Evolutionary conservation across 2,113 vertebrate genomes (phyloP).

Genomic region (Melanostigma gelatinosum): DNA sequence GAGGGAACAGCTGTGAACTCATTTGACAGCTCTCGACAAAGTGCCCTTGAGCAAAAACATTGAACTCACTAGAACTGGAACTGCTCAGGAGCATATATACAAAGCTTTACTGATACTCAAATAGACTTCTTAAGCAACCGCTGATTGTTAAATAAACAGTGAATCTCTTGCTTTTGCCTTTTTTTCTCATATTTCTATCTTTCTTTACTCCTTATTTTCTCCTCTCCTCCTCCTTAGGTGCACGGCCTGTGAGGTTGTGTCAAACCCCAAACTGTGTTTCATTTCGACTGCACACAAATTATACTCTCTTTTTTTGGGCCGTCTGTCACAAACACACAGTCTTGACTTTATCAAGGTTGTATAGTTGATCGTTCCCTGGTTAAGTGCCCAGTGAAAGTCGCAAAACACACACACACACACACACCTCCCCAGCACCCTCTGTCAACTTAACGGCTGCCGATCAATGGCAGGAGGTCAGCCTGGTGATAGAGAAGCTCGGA

Average conservation of each 20-base stretch:
- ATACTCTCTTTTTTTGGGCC: slow-evolving; percentile 48
- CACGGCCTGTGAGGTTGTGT: slow-evolving; percentile 51
- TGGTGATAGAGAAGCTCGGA: slow-evolving; percentile 73
- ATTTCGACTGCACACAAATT: slow-evolving; percentile 61
- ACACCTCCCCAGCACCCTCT: slow-evolving; percentile 87
- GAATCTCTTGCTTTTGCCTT: not conserved
- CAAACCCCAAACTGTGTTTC: slow-evolving; percentile 58
- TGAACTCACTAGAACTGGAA: not conserved
- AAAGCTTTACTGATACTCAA: not conserved
- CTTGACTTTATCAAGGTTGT: slow-evolving; percentile 79
- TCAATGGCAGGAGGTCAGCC: slow-evolving; percentile 98
- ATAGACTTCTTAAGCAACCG: not conserved
- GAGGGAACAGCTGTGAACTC: not conserved
- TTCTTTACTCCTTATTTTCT: not conserved
- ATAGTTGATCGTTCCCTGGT: slow-evolving; percentile 91
- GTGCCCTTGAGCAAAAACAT: slow-evolving; percentile 22
- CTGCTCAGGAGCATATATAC: not conserved
- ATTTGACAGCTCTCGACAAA: slow-evolving; percentile 2
- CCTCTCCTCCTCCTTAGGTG: slow-evolving; percentile 28
- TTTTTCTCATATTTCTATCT: not conserved
- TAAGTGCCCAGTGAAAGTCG: slow-evolving; percentile 88
- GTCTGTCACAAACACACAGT: slow-evolving; percentile 59
- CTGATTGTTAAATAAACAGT: not conserved
- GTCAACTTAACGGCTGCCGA: slow-evolving; percentile 98
- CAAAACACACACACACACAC: slow-evolving; percentile 49